Evolutionary conservation across 2,113 vertebrate species (phyloP).

Genomic region (cattle (Bos taurus)): ARS-UCD2.0 NC_037334.1:56422001-56422500

Average conservation of each 20-base stretch:
- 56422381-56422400: background rate
- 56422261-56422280: background rate
- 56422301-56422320: background rate
- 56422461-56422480: background rate
- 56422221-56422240: background rate
- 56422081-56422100: background rate
- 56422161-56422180: background rate
- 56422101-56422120: background rate
- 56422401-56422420: background rate
- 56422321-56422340: too few species aligned
- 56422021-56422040: background rate
- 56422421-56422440: background rate
- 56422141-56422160: background rate
- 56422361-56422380: background rate
- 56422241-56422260: background rate
- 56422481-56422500: background rate
- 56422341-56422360: background rate
- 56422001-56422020: background rate
- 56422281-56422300: background rate
- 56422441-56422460: background rate
- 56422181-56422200: background rate
- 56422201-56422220: background rate
- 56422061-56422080: background rate
- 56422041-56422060: background rate
- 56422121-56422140: background rate